These are phyloP conservation scores for Pachyramphus minor DNA, from an alignment of 2,113 vertebrate genomes.

Conservation along the genomic window DNA sequence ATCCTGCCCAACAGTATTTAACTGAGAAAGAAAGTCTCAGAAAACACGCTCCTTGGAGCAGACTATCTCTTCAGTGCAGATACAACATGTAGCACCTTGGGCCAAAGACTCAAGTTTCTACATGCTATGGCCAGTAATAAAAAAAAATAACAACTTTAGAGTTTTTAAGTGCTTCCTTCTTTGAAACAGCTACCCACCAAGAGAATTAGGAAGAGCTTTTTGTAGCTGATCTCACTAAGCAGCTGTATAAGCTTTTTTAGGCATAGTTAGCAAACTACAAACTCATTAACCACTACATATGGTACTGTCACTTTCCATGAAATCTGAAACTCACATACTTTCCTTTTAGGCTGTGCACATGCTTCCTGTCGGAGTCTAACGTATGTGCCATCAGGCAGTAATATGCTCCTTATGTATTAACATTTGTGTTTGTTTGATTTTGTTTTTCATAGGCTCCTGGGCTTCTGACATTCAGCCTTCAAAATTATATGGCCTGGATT, in stretches of 20 bases:
- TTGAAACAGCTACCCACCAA: neutral
- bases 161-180: neutral
- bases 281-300: slow-evolving; percentile 63
- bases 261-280: slow-evolving; percentile 58
- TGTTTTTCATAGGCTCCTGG: neutral
- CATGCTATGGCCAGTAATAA: neutral
- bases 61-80: neutral
- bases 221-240: slow-evolving; percentile 27
- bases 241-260: slow-evolving; percentile 55
- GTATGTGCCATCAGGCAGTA: neutral
- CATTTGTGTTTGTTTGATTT: slow-evolving; percentile 47
- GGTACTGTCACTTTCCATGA: slow-evolving; percentile 67
- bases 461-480: slow-evolving; percentile 41
- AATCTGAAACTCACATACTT: slow-evolving; percentile 53
- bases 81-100: neutral
- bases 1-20: neutral
- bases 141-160: neutral
- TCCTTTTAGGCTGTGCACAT: slow-evolving; percentile 39
- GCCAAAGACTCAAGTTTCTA: neutral
- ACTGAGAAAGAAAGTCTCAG: neutral
- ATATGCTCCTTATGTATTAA: neutral
- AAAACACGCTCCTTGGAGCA: neutral
- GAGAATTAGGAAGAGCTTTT: neutral
- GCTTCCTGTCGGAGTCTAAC: slow-evolving; percentile 11
- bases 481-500: neutral